A percentile compares a stretch with the other conserved stretches of the same genome.
Evolutionary conservation across 2,797 vertebrate genomes (phyloP).

Genomic region (Philypnodon macrostomus): DNA sequence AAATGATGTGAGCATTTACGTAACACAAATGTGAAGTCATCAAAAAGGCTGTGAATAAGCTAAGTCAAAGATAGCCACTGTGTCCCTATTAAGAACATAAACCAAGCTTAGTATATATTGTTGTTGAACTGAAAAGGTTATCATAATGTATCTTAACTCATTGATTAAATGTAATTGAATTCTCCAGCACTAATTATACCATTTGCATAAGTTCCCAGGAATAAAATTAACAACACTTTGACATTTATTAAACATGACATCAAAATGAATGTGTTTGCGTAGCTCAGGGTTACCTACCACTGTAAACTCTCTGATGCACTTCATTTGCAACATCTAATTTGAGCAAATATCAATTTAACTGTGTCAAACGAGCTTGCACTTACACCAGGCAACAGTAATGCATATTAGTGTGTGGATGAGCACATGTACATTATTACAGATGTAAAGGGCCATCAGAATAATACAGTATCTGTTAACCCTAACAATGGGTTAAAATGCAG

Average conservation of each 20-base stretch:
- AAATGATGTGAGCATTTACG: too few species aligned
- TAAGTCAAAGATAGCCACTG: too few species aligned
- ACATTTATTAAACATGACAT: slow-evolving; percentile 23
- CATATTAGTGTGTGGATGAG: background rate
- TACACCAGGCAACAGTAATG: slow-evolving; percentile 1
- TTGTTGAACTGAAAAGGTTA: slow-evolving; percentile 6
- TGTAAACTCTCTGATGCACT: slow-evolving; percentile 13
- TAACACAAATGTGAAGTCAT: too few species aligned
- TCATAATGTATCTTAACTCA: slow-evolving; percentile 11
- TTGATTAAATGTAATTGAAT: slow-evolving; percentile 27
- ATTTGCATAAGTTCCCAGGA: slow-evolving; percentile 32
- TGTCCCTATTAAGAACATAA: too few species aligned
- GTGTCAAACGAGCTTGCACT: slow-evolving; percentile 19
- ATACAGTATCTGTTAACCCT: too few species aligned
- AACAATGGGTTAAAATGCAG: too few species aligned
- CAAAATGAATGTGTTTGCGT: slow-evolving; percentile 14
- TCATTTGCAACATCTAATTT: slow-evolving; percentile 10
- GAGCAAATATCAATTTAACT: slow-evolving; percentile 7
- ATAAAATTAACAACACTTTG: slow-evolving; percentile 20
- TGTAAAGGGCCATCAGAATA: too few species aligned
- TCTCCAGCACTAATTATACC: slow-evolving; percentile 23
- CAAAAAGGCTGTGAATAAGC: too few species aligned
- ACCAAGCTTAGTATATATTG: too few species aligned
- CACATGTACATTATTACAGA: background rate
- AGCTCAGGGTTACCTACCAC: background rate